These are phyloP conservation scores for Troides aeacus DNA, from an alignment of 2,888 invertebrate genomes.

Conservation along the genomic window DNA sequence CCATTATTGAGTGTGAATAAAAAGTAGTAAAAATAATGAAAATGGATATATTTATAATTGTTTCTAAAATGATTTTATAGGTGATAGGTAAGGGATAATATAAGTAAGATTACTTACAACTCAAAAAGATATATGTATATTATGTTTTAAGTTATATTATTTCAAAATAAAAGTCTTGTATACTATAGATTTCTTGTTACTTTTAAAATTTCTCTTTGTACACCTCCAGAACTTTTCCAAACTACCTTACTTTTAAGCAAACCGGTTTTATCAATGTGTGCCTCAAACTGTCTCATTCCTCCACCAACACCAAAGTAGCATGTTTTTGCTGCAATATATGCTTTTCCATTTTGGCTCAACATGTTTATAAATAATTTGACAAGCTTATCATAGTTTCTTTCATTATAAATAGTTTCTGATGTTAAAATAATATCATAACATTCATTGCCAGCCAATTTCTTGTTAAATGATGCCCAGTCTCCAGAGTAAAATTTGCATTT, in stretches of 20 bases:
- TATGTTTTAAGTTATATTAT: constrained; percentile 1
- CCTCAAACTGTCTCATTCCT: constrained; percentile 87
- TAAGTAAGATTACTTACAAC: constrained; percentile 34
- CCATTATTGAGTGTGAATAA: too few relatives aligned
- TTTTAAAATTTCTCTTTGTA: constrained; percentile 82
- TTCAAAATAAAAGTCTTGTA: constrained; percentile 31
- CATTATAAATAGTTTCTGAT: constrained; percentile 96
- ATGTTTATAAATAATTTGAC: constrained; percentile 83
- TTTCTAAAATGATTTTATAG: not conserved
- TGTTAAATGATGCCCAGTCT: constrained; percentile 85
- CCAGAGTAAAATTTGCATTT: constrained; percentile 84
- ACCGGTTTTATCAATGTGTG: constrained; percentile 76
- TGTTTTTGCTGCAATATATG: constrained; percentile 92
- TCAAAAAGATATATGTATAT: constrained; percentile 8
- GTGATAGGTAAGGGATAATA: constrained; percentile 1
- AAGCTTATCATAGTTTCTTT: constrained; percentile 88
- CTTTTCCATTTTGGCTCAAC: constrained; percentile 81
- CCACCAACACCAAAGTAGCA: constrained; percentile 98
- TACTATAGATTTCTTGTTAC: constrained; percentile 55
- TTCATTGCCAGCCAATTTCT: constrained; percentile 57
- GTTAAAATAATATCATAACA: constrained; percentile 92
- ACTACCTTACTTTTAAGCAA: constrained; percentile 78
- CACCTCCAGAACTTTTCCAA: constrained; percentile 84
- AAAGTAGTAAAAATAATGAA: too few relatives aligned
- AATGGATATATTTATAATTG: not conserved